Evolutionary conservation across 1,140 invertebrate species (phyloP).

Genomic region (Drosophila bocqueti): DNA sequence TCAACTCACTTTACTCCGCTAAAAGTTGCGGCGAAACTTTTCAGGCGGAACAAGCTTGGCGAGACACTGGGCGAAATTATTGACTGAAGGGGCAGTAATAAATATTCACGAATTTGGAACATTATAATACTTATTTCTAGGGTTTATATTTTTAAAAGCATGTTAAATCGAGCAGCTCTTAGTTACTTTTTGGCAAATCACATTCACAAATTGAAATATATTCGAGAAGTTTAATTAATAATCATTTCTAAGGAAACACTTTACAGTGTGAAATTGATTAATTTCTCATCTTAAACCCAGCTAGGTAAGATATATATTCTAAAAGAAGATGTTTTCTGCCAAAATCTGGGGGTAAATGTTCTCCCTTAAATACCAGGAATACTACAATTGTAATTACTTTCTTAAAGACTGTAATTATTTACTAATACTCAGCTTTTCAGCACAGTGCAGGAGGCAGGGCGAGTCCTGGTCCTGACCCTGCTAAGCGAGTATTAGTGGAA

Average conservation of each 20-base stretch:
- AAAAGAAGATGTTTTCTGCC: background rate
- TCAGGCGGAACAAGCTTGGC: conserved; percentile 27
- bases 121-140: background rate
- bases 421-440: background rate
- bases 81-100: no score
- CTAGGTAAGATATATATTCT: background rate
- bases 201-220: background rate
- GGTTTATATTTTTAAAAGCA: no score
- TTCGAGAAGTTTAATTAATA: background rate
- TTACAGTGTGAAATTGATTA: background rate
- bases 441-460: conserved; percentile 11
- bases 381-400: background rate
- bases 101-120: background rate
- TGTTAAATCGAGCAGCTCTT: background rate
- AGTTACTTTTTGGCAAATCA: no score
- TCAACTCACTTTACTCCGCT: conserved; percentile 52
- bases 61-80: conserved; percentile 5
- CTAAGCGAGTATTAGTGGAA: conserved; percentile 82
- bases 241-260: background rate
- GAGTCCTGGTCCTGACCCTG: conserved; percentile 37
- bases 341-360: background rate
- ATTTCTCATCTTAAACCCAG: background rate
- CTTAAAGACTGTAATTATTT: background rate
- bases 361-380: background rate
- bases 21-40: conserved; percentile 52